Base-by-base conservation (phyloP, 2,888 invertebrate genomes). In the Empis livida region DNA sequence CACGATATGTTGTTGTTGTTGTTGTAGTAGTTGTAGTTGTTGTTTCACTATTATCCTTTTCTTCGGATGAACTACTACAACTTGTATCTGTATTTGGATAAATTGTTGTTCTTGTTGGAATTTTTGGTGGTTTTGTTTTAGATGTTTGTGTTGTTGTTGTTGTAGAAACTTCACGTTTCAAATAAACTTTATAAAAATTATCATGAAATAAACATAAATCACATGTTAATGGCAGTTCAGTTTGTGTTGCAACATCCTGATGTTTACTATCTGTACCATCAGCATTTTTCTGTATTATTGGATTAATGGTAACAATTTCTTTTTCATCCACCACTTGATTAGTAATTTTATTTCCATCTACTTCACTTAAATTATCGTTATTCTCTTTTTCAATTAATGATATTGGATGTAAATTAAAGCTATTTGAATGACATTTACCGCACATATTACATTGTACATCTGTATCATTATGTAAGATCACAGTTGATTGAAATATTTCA, bases 171-270 rank as follows among this genome's bases (percentile, higher is more conserved):
- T 68, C 68, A 2, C 68, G 54, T 45, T 68, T 68, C 0, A 68
- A 56, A 16, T 67, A 49, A 1, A 68, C 67, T 52, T 68, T 68
- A 47, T 68, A 68, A 53, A 68, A 68, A 49, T 68, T 67, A 40
- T 68, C 67, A 47, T 68, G 68, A 48, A 68, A 65, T 10, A 65
- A 49, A 10, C 68, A 68, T 8, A 68, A 56, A 48, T 68, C 68
- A 43, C 68, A 68, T 44, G 64, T 63, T 1, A 66, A 53, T 2
- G 65, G 65, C 44, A 65, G 42, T 44, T 68, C 68, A 0, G 68
- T 68, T 53, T 68, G 68, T 0, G 68, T 68, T 39, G 63, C 62
- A 13, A 61, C 66, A 55, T 68, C 66, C 10, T 60, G 50, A 6
- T 10, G 42, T 13, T 23, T 23, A 10, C 41, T 45, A 2, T 16